Evolutionary conservation across 2,113 vertebrate species (phyloP), one percentile per base, ranked within the genome.

Genomic region (Stictonetta naevosa): DNA sequence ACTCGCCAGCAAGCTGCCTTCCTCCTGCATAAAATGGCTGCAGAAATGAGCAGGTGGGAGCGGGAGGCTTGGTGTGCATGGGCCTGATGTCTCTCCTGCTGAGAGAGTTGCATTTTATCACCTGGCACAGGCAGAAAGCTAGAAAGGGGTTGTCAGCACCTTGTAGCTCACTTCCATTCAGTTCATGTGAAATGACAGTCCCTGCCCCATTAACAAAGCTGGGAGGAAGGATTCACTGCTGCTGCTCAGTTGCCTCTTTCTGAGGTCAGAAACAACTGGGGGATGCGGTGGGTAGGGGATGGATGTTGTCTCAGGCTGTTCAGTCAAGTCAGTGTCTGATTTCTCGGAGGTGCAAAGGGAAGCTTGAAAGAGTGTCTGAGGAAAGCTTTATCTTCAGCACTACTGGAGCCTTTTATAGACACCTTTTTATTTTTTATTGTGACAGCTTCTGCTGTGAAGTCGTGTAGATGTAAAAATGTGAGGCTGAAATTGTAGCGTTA

Each of bases 391-490:
- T 26, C 31, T 60, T 50, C 29, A 34, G 44, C 44, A 21, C 14
- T 18, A 52, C 44, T 38, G 13, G 50, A 38, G 60, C n/a, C 13
- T 59, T 59, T 53, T 31, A 33, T 6, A 33, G 10, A 10, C 1
- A 3, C 42, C 11, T 44, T 14, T 11, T 20, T 48, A 21, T 25
- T 34, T 29, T 7, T 11, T 56, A 28, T 62, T 64, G 11, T 79
- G 56, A 23, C 10, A 21, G n/a, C 10, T 60, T 13, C 19, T 4
- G 1, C 69, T 34, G 4, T 6, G 10, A 22, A 42, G 36, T 59
- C 29, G 2, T 12, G 4, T 8, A 19, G 31, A 12, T 8, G 2
- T 6, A 18, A n/a, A 23, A 36, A 48, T 9, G 5, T 5, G 22
- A 42, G 15, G 38, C 42, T 53, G 59, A 36, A 48, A 17, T 31